phyloP scores from a whole-genome alignment of 2,797 vertebrate species.

The Diplodus puntazzo region DNA sequence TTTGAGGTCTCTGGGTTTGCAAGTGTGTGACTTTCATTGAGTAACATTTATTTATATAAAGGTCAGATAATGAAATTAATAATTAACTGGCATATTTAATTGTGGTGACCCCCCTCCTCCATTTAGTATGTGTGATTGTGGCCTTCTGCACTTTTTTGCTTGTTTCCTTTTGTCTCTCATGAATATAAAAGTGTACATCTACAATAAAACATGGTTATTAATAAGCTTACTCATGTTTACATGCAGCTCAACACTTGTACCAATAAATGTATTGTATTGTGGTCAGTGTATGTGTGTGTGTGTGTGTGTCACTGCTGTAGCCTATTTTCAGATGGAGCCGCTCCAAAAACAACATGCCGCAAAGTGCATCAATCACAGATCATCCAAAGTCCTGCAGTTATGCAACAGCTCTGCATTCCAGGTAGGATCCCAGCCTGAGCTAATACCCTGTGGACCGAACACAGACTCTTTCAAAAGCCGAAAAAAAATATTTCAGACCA shows the following conservation, averaged over 20 bases:
- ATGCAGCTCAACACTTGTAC: neutral
- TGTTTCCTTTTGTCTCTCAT: too few relatives aligned
- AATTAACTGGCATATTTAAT: too few relatives aligned
- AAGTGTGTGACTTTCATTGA: too few relatives aligned
- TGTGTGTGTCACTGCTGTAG: neutral
- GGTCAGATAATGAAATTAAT: too few relatives aligned
- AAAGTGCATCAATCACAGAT: constrained; percentile 53
- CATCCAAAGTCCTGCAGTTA: constrained; percentile 65
- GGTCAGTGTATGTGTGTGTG: neutral
- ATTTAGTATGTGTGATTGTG: too few relatives aligned
- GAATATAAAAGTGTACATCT: too few relatives aligned
- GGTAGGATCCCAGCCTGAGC: constrained; percentile 53
- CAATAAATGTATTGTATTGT: neutral
- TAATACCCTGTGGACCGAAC: constrained; percentile 36
- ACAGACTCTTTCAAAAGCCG: neutral
- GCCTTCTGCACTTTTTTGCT: too few relatives aligned
- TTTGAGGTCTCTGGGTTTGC: too few relatives aligned
- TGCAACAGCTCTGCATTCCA: constrained; percentile 67
- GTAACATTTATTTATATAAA: too few relatives aligned
- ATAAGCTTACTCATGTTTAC: neutral
- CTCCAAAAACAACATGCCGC: constrained; percentile 32
- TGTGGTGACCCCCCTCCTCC: too few relatives aligned
- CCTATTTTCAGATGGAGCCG: neutral
- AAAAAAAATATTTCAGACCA: constrained; percentile 2
- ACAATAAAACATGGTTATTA: neutral